These are phyloP conservation scores for Erebia ligea DNA, from an alignment of 2,888 invertebrate species.

Conservation along the genomic window DNA sequence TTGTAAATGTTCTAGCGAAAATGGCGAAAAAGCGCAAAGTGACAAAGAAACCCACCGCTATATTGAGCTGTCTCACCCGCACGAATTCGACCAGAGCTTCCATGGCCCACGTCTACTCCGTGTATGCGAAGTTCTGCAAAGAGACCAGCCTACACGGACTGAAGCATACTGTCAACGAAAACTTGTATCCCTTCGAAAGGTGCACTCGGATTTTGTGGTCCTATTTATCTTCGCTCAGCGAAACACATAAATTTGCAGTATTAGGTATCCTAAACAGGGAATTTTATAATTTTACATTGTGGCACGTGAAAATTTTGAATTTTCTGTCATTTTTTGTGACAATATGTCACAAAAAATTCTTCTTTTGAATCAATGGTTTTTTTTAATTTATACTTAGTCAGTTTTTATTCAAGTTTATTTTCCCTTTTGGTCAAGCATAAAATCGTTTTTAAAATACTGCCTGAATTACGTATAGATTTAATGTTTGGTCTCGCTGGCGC, in stretches of 20 bases:
- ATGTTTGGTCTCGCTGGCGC: too few relatives aligned
- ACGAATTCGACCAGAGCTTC: slow-evolving; percentile 56
- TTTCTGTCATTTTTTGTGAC: slow-evolving; percentile 25
- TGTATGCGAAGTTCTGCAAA: slow-evolving; percentile 67
- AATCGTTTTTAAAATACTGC: too few relatives aligned
- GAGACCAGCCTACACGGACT: slow-evolving; percentile 75
- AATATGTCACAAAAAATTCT: background rate
- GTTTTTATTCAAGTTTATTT: background rate
- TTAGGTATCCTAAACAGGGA: slow-evolving; percentile 17
- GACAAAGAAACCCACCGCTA: slow-evolving; percentile 54
- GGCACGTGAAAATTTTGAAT: slow-evolving; percentile 17
- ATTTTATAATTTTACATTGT: slow-evolving; percentile 12
- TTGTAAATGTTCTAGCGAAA: background rate
- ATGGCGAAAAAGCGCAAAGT: slow-evolving; percentile 37
- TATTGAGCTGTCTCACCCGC: slow-evolving; percentile 61
- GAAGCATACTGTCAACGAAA: slow-evolving; percentile 71
- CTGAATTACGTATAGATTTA: too few relatives aligned
- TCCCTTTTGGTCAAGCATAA: too few relatives aligned
- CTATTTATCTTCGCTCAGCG: background rate
- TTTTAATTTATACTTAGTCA: background rate
- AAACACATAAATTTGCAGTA: slow-evolving; percentile 7
- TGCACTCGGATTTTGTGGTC: slow-evolving; percentile 40
- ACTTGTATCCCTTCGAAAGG: slow-evolving; percentile 72
- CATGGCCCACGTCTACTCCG: slow-evolving; percentile 50
- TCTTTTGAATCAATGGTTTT: slow-evolving; percentile 18